phyloP scores from a whole-genome alignment of 1,140 invertebrate species.

The Oryzaephilus surinamensis region DNA sequence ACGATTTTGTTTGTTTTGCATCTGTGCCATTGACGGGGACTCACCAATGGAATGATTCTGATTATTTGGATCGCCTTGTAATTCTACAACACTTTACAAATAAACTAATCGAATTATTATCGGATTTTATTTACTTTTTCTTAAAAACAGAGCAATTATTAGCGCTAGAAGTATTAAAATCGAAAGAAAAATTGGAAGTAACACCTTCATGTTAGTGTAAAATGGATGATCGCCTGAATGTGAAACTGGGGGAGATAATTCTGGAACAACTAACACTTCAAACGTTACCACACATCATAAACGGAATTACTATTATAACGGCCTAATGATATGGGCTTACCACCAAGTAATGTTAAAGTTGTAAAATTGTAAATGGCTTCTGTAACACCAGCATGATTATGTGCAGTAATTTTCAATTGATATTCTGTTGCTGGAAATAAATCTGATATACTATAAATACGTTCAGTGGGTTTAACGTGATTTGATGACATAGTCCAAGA shows the following conservation, averaged over 20 bases:
- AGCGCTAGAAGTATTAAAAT: constrained; percentile 52
- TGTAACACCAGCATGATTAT: constrained; percentile 86
- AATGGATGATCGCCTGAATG: constrained; percentile 51
- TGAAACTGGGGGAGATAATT: constrained; percentile 47
- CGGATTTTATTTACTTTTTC: constrained; percentile 51
- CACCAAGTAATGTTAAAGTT: constrained; percentile 62
- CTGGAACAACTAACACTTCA: constrained; percentile 43
- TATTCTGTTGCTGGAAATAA: constrained; percentile 78
- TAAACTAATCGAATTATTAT: neutral
- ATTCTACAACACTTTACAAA: constrained; percentile 30
- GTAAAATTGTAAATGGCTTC: constrained; percentile 80
- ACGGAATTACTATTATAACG: constrained; percentile 1
- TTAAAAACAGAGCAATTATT: constrained; percentile 48
- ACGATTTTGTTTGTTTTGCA: constrained; percentile 64
- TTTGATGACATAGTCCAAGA: constrained; percentile 65
- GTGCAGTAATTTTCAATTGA: constrained; percentile 74
- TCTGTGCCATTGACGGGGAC: constrained; percentile 58
- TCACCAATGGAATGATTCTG: constrained; percentile 43
- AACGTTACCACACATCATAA: too few species aligned
- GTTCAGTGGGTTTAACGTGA: constrained; percentile 61
- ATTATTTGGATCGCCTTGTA: constrained; percentile 32
- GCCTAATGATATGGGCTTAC: constrained; percentile 39
- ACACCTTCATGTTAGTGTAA: constrained; percentile 56
- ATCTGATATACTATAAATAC: constrained; percentile 68
- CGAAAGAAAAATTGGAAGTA: constrained; percentile 56